phyloP scores from a whole-genome alignment of 2,113 vertebrate species.

The Bujurquina vittata region DNA sequence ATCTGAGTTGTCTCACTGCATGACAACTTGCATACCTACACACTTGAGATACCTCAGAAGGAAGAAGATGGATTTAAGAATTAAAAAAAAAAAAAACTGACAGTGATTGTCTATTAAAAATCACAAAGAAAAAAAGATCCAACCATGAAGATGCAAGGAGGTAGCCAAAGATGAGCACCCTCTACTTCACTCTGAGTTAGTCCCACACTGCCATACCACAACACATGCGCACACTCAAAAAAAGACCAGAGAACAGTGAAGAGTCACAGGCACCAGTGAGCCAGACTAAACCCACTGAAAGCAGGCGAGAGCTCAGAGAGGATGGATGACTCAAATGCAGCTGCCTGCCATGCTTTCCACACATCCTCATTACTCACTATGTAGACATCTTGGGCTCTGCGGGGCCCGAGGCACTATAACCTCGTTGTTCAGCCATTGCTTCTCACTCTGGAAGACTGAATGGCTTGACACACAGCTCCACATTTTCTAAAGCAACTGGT shows the following conservation, averaged over 20 bases:
- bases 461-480: conserved; percentile 26
- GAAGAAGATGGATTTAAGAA: rapidly evolving
- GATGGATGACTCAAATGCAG: conserved; percentile 76
- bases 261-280: conserved; percentile 33
- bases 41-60: background rate
- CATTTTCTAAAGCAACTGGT: conserved; percentile 28
- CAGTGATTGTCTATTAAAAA: background rate
- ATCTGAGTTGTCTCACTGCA: background rate
- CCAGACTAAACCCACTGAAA: conserved; percentile 48
- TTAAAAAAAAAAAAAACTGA: background rate
- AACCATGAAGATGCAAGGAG: background rate
- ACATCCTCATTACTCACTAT: conserved; percentile 78
- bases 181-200: conserved; percentile 11
- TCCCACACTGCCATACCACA: conserved; percentile 1
- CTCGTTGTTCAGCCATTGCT: conserved; percentile 39
- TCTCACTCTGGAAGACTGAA: conserved; percentile 16
- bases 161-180: conserved; percentile 6
- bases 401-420: conserved; percentile 50
- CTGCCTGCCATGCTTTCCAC: conserved; percentile 74
- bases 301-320: conserved; percentile 27
- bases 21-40: background rate
- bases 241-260: conserved; percentile 6
- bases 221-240: background rate
- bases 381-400: conserved; percentile 57
- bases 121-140: background rate